Base-by-base conservation (phyloP, 2,113 vertebrate species). In the Agapornis roseicollis region DNA sequence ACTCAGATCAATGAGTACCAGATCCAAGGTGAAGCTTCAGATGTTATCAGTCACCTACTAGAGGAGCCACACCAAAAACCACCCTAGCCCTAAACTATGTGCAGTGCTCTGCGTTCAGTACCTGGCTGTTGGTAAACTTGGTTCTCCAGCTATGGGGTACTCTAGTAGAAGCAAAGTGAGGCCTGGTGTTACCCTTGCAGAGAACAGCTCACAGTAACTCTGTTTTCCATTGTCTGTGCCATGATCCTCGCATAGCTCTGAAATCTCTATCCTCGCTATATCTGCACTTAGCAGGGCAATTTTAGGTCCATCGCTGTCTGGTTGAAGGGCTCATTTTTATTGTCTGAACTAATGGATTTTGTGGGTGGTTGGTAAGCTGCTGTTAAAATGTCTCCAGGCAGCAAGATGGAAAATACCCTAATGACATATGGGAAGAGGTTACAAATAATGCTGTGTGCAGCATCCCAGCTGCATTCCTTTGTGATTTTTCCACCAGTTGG, bases 261-360 rank as follows among this genome's bases (percentile, higher is more conserved):
- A 70, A 84, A n/a, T 11, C 41, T 53, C 39, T 58, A 53, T 85
- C 69, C 50, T 93, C 80, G 18, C 92, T 83, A 49, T 29, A 81
- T 64, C 69, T 78, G 37, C 69, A 78, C 19, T 95, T 86, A 92
- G 60, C 90, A 76, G 92, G 80, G 61, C 66, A 89, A 94, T 96
- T 94, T 93, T 78, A 92, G 11, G 41, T 61, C 85, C 41, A 41
- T 78, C 13, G 7, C 50, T 85, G 42, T 66, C 39, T 73, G 56
- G 37, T 78, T 80, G 83, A 93, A 90, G 46, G 55, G 63, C 66
- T 97, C 65, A 22, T 84, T 93, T 83, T 96, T 94, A 91, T 71
- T 97, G 79, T 95, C 97, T 97, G 93, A 95, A 85, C 80, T 87
- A 91, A 96, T 91, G 69, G 71, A 12, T 93, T 95, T 95, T 95